A percentile compares a stretch with the other conserved stretches of the same genome.
Conservation (phyloP, 2,888 invertebrate species). For the Xylota sylvarum region DNA sequence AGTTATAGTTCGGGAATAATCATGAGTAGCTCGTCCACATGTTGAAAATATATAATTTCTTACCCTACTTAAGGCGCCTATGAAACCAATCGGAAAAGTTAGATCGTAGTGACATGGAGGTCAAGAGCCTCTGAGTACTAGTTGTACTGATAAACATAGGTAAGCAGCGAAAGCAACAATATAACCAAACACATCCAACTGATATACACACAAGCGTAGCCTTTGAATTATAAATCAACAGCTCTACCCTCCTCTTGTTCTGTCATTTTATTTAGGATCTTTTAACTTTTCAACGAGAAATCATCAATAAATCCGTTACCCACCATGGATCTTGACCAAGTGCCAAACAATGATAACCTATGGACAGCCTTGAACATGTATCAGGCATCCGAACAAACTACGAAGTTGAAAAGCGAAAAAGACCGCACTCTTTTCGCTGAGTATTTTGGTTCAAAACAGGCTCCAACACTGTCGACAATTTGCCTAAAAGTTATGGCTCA, state of each 20-base stretch:
- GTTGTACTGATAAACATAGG: no score
- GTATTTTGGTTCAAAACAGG: constrained; percentile 76
- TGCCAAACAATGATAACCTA: constrained; percentile 80
- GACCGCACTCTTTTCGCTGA: constrained; percentile 80
- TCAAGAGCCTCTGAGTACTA: no score
- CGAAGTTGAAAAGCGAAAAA: constrained; percentile 78
- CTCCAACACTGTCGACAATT: constrained; percentile 80
- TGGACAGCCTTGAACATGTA: constrained; percentile 78
- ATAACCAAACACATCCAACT: no score
- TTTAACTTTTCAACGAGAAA: not conserved
- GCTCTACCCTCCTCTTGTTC: not conserved
- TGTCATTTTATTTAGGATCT: not conserved
- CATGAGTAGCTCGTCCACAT: no score
- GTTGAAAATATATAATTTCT: no score
- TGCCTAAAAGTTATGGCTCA: constrained; percentile 79
- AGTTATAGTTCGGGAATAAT: no score
- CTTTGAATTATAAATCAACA: not conserved
- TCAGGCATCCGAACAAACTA: constrained; percentile 76
- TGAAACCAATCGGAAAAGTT: no score
- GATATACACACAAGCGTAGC: not conserved
- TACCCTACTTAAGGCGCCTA: no score
- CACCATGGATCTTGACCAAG: constrained; percentile 38
- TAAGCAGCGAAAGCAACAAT: no score
- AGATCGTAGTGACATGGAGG: no score
- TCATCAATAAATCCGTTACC: not conserved